Conservation (phyloP, 2,888 invertebrate species). For the Agrilus biguttatus region DNA sequence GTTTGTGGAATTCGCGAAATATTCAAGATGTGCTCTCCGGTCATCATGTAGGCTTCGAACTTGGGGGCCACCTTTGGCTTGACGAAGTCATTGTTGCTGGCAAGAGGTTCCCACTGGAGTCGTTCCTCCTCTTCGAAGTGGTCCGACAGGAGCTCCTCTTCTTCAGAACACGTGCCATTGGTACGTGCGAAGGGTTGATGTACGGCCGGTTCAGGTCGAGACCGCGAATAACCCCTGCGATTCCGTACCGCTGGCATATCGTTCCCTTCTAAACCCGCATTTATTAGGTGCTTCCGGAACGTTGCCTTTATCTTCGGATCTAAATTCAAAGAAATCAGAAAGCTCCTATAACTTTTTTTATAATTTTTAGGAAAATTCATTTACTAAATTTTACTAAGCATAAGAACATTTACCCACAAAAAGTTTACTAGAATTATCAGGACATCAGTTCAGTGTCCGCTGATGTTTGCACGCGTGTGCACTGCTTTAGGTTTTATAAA, state of each 20-base stretch:
- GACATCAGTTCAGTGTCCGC: too few species aligned
- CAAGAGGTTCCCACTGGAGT: constrained; percentile 39
- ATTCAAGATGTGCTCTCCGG: constrained; percentile 89
- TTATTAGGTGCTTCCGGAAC: constrained; percentile 55
- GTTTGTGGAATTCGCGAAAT: constrained; percentile 65
- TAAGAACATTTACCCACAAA: too few species aligned
- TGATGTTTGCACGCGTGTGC: too few species aligned
- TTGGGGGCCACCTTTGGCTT: constrained; percentile 29
- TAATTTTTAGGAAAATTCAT: too few species aligned
- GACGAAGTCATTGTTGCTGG: constrained; percentile 25
- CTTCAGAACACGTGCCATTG: constrained; percentile 42
- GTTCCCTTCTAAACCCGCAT: constrained; percentile 32
- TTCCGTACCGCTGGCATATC: constrained; percentile 32
- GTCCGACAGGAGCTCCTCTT: constrained; percentile 28
- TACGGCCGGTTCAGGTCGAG: constrained; percentile 34
- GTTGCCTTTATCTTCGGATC: constrained; percentile 80
- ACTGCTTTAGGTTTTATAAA: too few species aligned
- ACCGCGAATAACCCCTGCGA: constrained; percentile 27
- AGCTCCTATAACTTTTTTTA: too few species aligned
- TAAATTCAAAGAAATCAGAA: constrained; percentile 21
- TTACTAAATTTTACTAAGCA: too few species aligned
- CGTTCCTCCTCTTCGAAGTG: constrained; percentile 35
- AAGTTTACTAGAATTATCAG: too few species aligned
- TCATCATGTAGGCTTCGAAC: constrained; percentile 95
- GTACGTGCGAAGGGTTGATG: constrained; percentile 30